Base-by-base conservation (phyloP, 2,113 vertebrate genomes). In the Nycticryphes semicollaris region DNA sequence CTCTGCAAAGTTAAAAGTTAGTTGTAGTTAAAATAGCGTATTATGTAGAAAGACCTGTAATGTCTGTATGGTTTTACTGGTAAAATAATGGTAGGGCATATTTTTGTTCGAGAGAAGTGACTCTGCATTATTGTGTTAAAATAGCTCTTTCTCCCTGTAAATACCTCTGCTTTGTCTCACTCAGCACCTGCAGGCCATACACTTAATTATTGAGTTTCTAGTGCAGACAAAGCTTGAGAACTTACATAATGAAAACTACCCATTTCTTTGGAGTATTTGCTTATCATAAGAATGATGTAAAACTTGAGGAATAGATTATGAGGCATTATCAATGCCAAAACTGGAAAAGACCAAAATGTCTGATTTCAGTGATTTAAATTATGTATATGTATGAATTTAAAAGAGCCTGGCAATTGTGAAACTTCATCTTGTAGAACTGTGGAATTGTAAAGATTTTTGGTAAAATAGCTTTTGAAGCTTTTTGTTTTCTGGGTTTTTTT, bases 141-240 rank as follows among this genome's bases (percentile, higher is more conserved):
- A 68, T 16, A 83, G 2, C 6, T 81, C 10, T 31, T 27, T 70
- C 8, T 9, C 14, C 4, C 5, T 39, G 0, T 12, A 35, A 53
- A 63, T 39, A 59, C 0, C 15, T 78, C 35, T 87, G 8, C 64
- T 68, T 53, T 77, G 10, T 56, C 23, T 43, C n/a, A 54, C 22
- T 47, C 33, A 64, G 4, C 7, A 79, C 5, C 19, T 68, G 60
- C 31, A 37, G 39, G 5, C n/a, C 17, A 45, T 20, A 11, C 28
- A 41, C 14, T 35, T 5, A 10, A 27, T 28, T 57, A 19, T 6
- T 79, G 50, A 18, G 7, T 75, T 79, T 87, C 48, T 47, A 50
- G 24, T 7, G 16, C 20, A 45, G 11, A 20, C 43, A n/a, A 67
- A 63, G 3, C 28, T 22, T 45, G 27, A 87, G 57, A 79, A 5